A percentile compares a stretch with the other conserved stretches of the same genome.
Conservation (phyloP, 2,113 vertebrate genomes). For the Chelonoidis abingdonii region DNA sequence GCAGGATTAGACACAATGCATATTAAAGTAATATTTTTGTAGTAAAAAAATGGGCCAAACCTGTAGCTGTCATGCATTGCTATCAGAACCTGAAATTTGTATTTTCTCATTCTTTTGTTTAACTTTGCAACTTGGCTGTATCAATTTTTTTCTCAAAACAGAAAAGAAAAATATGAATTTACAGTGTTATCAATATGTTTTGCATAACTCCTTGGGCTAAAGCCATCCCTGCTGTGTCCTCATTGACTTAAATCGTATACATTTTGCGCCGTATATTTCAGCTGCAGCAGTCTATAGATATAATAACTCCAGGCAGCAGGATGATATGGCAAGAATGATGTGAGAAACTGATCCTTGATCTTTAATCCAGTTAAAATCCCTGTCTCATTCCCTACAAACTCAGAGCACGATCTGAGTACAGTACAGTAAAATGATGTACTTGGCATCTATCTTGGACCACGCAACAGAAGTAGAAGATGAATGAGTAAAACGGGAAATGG, state of each 20-base stretch:
- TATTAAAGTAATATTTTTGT: neutral
- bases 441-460: slow-evolving; percentile 20
- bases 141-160: slow-evolving; percentile 40
- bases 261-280: slow-evolving; percentile 11
- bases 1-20: neutral
- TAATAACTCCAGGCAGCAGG: neutral
- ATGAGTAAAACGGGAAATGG: slow-evolving; percentile 49
- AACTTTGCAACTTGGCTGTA: slow-evolving; percentile 15
- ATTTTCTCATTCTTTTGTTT: neutral
- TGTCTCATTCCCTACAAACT: slow-evolving; percentile 3
- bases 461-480: slow-evolving; percentile 55
- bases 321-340: slow-evolving; percentile 48
- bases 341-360: slow-evolving; percentile 41
- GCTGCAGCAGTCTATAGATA: neutral
- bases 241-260: neutral
- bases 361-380: slow-evolving; percentile 47
- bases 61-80: neutral
- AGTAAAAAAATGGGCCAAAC: neutral
- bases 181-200: slow-evolving; percentile 40
- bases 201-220: slow-evolving; percentile 53
- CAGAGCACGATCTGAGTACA: slow-evolving; percentile 3
- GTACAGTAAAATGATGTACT: slow-evolving; percentile 16
- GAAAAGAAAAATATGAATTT: slow-evolving; percentile 42
- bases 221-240: slow-evolving; percentile 15
- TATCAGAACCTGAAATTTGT: neutral